Base-by-base conservation (phyloP, 2,888 invertebrate species). In the Ypsolopha sequella region DNA sequence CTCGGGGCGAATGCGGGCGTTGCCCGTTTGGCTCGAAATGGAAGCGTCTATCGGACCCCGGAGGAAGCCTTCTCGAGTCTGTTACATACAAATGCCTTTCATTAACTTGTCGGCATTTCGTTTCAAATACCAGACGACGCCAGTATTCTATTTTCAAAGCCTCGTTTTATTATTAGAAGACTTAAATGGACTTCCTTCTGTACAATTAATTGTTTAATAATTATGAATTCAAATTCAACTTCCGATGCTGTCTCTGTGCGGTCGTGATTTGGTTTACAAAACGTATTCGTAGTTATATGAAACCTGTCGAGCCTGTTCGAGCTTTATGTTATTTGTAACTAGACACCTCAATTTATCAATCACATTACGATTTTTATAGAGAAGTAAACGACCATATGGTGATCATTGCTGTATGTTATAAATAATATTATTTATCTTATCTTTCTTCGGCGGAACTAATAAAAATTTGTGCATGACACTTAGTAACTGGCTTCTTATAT, bases 61-160 rank as follows among this genome's bases (percentile, higher is more conserved):
- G 72, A 84, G 80, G 80, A 80, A 80, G 77, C 76, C 73, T 71
- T 70, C 78, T 70, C 67, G 70, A 76, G 80, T 79, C 78, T 75
- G 80, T 79, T 80, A 81, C 84, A 85, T 85, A 84, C 81, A 84
- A 84, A 85, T 85, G 85, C 68, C 74, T 80, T 78, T 84, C 81
- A 85, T 85, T 85, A 85, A 76, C 75, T 77, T 70, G 71, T 74
- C 74, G 70, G 75, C 76, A 79, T 73, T 80, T 63, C 73, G 74
- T 71, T 79, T 70, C 66, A 77, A 76, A 76, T 67, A 62, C 62
- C 48, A 57, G 71, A 65, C 68, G 58, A 58, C 56, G 62, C 71
- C 61, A 70, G 72, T 77, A 70, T 73, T n/a, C 46, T 35, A 35
- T 35, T 35, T 35, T 43, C 6, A 14, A 43, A 43, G 47, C 47